phyloP scores from a whole-genome alignment of 2,888 invertebrate species.

The Leptopilina syphax region DNA sequence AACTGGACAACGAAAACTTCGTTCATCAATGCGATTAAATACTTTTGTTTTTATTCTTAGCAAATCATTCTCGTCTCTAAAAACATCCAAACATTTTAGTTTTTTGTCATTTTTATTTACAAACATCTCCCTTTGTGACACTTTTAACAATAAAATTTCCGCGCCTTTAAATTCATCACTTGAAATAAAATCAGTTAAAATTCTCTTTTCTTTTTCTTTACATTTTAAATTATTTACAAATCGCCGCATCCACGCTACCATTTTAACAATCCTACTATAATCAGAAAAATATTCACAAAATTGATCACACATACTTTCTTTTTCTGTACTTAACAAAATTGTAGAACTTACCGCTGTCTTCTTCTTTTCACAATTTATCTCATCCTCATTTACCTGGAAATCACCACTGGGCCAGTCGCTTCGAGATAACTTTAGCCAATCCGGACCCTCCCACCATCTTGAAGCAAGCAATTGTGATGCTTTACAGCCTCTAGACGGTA shows the following conservation, averaged over 20 bases:
- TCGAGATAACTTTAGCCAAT: slow-evolving; percentile 57
- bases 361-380: slow-evolving; percentile 51
- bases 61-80: slow-evolving; percentile 51
- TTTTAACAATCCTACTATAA: slow-evolving; percentile 10
- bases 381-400: slow-evolving; percentile 28
- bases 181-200: slow-evolving; percentile 37
- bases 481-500: slow-evolving; percentile 65
- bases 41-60: slow-evolving; percentile 54
- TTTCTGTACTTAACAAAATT: slow-evolving; percentile 45
- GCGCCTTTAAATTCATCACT: slow-evolving; percentile 47
- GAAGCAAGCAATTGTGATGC: slow-evolving; percentile 57
- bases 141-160: slow-evolving; percentile 45
- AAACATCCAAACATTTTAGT: slow-evolving; percentile 43
- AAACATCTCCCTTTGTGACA: slow-evolving; percentile 50
- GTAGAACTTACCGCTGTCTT: slow-evolving; percentile 33
- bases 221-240: neutral
- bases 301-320: neutral
- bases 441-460: slow-evolving; percentile 67
- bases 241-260: neutral
- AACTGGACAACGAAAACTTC: slow-evolving; percentile 57
- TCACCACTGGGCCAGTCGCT: slow-evolving; percentile 56
- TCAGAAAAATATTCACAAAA: neutral
- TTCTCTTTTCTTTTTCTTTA: neutral
- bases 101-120: slow-evolving; percentile 31
- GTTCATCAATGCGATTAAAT: slow-evolving; percentile 49